Conservation (phyloP, 2,113 vertebrate species). For the Lophochroa leadbeateri region DNA sequence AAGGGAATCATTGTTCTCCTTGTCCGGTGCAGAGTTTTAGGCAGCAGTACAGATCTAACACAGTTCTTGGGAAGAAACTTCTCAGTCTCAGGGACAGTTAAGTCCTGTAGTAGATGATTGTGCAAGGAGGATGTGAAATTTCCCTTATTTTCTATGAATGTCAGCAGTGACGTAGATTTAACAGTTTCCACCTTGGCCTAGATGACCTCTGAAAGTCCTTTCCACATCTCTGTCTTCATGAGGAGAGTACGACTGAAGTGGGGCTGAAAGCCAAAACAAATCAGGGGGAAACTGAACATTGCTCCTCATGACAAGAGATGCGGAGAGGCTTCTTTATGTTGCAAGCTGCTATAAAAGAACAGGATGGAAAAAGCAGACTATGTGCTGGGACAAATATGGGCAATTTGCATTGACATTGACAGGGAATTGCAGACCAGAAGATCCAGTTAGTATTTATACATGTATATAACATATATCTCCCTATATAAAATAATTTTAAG, state of each 20-base stretch:
- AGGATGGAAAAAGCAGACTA: not conserved
- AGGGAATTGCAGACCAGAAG: not conserved
- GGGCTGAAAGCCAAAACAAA: slow-evolving; percentile 5
- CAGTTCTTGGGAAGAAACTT: not conserved
- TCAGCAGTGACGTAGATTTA: not conserved
- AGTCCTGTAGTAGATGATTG: not conserved
- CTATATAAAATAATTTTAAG: not conserved
- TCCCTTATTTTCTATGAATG: not conserved
- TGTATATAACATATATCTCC: not conserved
- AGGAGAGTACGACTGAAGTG: not conserved
- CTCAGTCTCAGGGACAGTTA: not conserved
- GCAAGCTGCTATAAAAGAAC: not conserved
- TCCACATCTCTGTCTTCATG: not conserved
- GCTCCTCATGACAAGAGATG: not conserved
- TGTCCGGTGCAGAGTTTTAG: not conserved
- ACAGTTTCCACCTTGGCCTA: not conserved
- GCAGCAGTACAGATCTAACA: not conserved
- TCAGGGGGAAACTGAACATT: not conserved
- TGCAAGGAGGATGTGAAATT: not conserved
- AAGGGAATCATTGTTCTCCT: not conserved
- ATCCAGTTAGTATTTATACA: not conserved
- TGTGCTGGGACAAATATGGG: not conserved
- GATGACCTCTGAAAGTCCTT: slow-evolving; percentile 9
- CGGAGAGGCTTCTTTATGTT: not conserved
- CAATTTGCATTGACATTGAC: not conserved